Conservation (phyloP, 2,113 vertebrate genomes). For the Dolichotis patagonum region DNA sequence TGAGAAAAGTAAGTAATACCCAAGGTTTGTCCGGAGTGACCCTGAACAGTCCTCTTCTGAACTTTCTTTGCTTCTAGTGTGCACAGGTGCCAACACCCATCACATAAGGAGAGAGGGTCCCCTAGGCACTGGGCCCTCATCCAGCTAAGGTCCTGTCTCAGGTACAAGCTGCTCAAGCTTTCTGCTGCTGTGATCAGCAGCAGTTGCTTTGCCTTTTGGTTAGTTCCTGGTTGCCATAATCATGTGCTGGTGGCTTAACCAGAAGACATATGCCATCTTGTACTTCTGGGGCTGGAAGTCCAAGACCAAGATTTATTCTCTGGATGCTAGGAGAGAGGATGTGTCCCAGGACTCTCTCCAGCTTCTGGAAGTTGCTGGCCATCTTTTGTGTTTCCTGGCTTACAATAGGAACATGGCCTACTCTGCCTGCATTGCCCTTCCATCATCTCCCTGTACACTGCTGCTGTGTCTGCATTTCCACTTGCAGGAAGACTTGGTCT, state of each 20-base stretch:
- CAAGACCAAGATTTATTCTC: neutral
- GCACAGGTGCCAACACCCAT: accelerated
- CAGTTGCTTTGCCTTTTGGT: neutral
- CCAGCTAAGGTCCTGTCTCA: neutral
- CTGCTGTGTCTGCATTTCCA: too few species aligned
- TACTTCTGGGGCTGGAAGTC: neutral
- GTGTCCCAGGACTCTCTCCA: too few species aligned
- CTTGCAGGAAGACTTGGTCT: neutral
- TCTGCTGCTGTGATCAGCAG: neutral
- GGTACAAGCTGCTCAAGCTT: too few species aligned
- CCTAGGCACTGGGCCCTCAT: neutral
- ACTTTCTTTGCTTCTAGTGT: neutral
- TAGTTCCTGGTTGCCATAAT: neutral
- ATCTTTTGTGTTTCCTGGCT: accelerated
- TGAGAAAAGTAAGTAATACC: neutral
- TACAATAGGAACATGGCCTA: accelerated
- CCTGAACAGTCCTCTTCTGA: neutral
- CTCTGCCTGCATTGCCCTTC: neutral
- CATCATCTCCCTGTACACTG: accelerated
- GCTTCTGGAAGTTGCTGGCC: neutral
- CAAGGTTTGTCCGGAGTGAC: too few species aligned
- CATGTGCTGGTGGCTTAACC: neutral
- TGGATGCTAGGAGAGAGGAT: neutral
- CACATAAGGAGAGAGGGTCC: accelerated
- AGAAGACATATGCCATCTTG: neutral